Conservation (phyloP, 1,140 invertebrate species). For the Drosophila mayri region DNA sequence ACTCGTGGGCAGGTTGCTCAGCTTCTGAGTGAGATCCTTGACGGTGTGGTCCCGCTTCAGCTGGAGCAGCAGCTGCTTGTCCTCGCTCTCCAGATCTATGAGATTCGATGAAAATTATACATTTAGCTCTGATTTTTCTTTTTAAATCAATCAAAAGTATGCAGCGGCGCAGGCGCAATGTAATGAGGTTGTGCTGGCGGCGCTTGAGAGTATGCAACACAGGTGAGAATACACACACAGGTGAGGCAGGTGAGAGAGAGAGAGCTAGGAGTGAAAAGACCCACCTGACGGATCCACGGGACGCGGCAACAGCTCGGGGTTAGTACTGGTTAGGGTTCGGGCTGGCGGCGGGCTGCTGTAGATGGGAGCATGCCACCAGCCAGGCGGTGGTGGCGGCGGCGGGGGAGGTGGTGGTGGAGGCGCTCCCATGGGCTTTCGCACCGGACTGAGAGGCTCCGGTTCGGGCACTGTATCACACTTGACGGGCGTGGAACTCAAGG, state of each 20-base stretch:
- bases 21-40: conserved; percentile 94
- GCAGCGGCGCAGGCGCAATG: conserved; percentile 41
- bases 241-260: conserved; percentile 7
- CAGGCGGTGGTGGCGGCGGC: conserved; percentile 72
- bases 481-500: conserved; percentile 43
- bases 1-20: conserved; percentile 89
- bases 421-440: conserved; percentile 46
- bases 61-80: conserved; percentile 76
- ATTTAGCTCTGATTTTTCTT: neutral
- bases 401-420: conserved; percentile 65
- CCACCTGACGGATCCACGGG: conserved; percentile 43
- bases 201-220: conserved; percentile 53
- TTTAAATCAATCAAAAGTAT: conserved; percentile 45
- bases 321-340: conserved; percentile 64
- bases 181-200: conserved; percentile 6
- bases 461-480: conserved; percentile 55
- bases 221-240: conserved; percentile 10
- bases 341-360: conserved; percentile 36
- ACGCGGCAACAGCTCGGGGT: conserved; percentile 35
- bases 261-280: conserved; percentile 11
- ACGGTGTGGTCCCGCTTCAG: conserved; percentile 92
- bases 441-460: conserved; percentile 65
- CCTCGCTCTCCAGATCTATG: conserved; percentile 78
- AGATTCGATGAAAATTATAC: neutral
- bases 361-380: conserved; percentile 70